Evolutionary conservation across 2,797 vertebrate genomes (phyloP).

Genomic region (Heteromormyrus szaboi): DNA sequence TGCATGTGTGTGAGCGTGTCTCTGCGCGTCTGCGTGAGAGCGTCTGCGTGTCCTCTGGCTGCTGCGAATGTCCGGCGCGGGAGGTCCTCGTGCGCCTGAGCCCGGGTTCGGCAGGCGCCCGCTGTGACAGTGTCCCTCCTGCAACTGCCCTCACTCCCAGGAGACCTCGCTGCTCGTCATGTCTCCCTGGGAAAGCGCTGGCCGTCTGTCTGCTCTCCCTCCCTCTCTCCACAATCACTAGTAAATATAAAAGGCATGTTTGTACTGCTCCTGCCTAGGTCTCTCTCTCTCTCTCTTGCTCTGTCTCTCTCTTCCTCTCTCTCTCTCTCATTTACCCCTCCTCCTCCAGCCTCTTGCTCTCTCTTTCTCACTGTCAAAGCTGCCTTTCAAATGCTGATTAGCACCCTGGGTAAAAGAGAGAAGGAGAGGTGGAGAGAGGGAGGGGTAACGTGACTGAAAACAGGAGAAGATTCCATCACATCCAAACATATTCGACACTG

Average conservation of each 20-base stretch:
- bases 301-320: constrained; percentile 30
- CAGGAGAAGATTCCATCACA: constrained; percentile 67
- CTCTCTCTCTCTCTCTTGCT: constrained; percentile 41
- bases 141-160: constrained; percentile 53
- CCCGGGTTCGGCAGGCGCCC: constrained; percentile 59
- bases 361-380: constrained; percentile 68
- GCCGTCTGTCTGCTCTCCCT: constrained; percentile 61
- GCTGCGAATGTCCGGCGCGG: constrained; percentile 55
- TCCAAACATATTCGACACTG: constrained; percentile 48
- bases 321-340: constrained; percentile 44
- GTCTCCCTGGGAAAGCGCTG: constrained; percentile 70
- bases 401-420: constrained; percentile 60
- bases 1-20: constrained; percentile 34
- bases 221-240: constrained; percentile 55
- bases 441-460: constrained; percentile 51
- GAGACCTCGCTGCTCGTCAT: constrained; percentile 67
- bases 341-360: constrained; percentile 50
- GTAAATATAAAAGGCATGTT: constrained; percentile 78
- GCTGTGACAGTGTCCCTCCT: constrained; percentile 58
- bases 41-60: constrained; percentile 48
- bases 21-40: constrained; percentile 42
- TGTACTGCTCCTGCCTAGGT: constrained; percentile 65
- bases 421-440: constrained; percentile 28
- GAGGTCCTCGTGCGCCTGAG: constrained; percentile 58
- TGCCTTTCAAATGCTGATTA: constrained; percentile 82